Conservation (phyloP, 2,797 vertebrate genomes). For the Sciaenops ocellatus region DNA sequence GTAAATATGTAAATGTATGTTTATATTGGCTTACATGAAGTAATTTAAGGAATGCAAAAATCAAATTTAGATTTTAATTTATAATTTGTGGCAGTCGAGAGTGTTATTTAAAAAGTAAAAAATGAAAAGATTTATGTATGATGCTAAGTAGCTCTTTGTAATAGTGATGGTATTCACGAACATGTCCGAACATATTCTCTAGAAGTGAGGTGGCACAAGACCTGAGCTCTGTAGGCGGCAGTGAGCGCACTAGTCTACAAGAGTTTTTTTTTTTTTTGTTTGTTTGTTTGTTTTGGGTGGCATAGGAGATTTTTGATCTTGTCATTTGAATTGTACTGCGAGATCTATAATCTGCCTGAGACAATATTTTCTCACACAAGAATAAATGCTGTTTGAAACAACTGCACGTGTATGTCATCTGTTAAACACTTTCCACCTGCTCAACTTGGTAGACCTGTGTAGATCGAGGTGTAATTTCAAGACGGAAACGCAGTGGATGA, state of each 20-base stretch:
- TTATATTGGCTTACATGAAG: slow-evolving; percentile 86
- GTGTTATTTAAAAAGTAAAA: slow-evolving; percentile 85
- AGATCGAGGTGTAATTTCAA: neutral
- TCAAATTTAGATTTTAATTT: slow-evolving; percentile 88
- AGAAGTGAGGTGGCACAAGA: slow-evolving; percentile 64
- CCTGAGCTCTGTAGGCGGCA: slow-evolving; percentile 59
- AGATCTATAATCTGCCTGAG: slow-evolving; percentile 78
- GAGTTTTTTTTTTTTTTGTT: slow-evolving; percentile 15
- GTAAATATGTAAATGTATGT: slow-evolving; percentile 87
- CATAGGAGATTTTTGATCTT: slow-evolving; percentile 75
- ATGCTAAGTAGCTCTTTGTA: slow-evolving; percentile 82
- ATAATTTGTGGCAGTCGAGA: slow-evolving; percentile 83
- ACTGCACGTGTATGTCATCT: slow-evolving; percentile 24
- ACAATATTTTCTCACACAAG: slow-evolving; percentile 84
- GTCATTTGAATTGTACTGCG: slow-evolving; percentile 72
- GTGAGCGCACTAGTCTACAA: slow-evolving; percentile 48
- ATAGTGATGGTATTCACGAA: slow-evolving; percentile 78
- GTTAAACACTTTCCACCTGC: neutral
- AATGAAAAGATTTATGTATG: slow-evolving; percentile 82
- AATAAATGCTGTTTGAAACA: slow-evolving; percentile 86
- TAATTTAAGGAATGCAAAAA: slow-evolving; percentile 88
- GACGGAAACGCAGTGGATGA: neutral
- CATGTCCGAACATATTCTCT: slow-evolving; percentile 72
- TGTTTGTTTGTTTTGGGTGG: slow-evolving; percentile 50
- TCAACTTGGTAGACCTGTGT: neutral